These are phyloP conservation scores for Acanthisitta chloris DNA, from an alignment of 2,113 vertebrate genomes.

Conservation along the genomic window DNA sequence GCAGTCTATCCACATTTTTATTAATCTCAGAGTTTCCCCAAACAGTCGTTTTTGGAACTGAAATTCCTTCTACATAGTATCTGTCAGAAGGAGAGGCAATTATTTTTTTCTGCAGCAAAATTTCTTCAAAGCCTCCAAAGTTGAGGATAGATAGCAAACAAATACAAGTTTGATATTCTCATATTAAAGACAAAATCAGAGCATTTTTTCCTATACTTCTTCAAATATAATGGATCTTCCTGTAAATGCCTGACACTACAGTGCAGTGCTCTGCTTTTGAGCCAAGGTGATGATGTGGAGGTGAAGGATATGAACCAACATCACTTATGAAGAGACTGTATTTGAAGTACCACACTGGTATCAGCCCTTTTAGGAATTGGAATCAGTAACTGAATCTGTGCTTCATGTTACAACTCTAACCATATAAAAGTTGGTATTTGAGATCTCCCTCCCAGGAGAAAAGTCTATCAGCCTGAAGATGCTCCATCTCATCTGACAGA, in stretches of 20 bases:
- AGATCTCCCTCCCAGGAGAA: not conserved
- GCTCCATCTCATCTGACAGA: not conserved
- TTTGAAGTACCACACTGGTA: not conserved
- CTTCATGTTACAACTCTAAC: not conserved
- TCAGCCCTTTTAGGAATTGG: not conserved
- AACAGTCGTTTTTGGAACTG: not conserved
- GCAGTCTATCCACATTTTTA: not conserved
- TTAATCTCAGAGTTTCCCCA: not conserved
- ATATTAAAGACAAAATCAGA: not conserved
- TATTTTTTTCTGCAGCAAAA: not conserved
- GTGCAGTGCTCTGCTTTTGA: not conserved
- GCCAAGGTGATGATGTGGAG: too few relatives aligned
- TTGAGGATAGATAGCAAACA: not conserved
- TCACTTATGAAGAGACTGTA: not conserved
- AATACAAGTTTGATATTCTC: not conserved
- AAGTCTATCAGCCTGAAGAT: not conserved
- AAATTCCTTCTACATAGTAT: accelerated
- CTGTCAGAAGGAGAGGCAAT: not conserved
- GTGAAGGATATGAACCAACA: not conserved
- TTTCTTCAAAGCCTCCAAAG: not conserved
- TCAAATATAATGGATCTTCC: not conserved
- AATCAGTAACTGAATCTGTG: not conserved
- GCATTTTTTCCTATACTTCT: not conserved
- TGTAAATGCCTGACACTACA: accelerated
- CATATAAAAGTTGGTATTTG: not conserved